phyloP scores from a whole-genome alignment of 2,113 vertebrate species.

The Clarias magur region DNA sequence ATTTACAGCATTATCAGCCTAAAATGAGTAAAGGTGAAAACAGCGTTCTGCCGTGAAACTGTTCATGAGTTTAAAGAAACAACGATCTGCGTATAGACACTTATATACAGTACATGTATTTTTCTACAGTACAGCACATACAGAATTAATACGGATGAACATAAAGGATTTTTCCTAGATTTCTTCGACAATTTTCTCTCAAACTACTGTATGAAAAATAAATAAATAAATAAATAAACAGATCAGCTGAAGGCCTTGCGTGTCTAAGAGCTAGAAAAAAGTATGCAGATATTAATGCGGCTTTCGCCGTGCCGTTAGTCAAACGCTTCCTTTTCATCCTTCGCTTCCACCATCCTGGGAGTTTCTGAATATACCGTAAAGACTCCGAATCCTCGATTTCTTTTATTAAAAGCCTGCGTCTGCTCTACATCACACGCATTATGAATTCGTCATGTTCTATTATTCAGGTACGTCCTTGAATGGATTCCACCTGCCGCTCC shows the following conservation, averaged over 20 bases:
- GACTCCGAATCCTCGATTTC: background rate
- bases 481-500: slow-evolving; percentile 22
- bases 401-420: background rate
- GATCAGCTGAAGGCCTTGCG: background rate
- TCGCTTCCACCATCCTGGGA: background rate
- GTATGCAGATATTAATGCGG: background rate
- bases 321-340: slow-evolving; percentile 7
- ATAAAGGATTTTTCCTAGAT: background rate
- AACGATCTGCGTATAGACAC: no score
- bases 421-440: slow-evolving; percentile 30
- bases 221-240: background rate
- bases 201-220: background rate
- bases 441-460: slow-evolving; percentile 46
- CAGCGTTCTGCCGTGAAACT: no score
- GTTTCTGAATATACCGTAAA: no score
- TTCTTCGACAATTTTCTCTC: background rate
- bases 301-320: background rate
- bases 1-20: no score
- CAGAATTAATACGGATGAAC: no score
- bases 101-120: no score
- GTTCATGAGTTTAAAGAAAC: no score
- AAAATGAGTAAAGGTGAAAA: no score
- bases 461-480: slow-evolving; percentile 33
- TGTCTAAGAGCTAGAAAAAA: background rate
- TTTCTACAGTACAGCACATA: no score